phyloP scores from a whole-genome alignment of 2,113 vertebrate species.

The Rhagologus leucostigma region DNA sequence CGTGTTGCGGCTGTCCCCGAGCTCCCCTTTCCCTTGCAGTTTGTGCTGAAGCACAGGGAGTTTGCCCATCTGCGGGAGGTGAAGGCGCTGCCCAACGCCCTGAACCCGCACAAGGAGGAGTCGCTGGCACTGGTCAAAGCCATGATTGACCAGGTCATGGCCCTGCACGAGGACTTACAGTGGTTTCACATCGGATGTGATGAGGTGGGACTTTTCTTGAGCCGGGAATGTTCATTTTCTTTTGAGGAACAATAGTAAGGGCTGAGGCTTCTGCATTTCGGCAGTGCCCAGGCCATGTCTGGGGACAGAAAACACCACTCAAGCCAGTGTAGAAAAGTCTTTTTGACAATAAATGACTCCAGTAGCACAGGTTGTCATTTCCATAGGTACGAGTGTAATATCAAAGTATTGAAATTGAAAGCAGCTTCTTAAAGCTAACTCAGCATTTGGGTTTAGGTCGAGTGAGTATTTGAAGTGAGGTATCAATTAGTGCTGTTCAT shows the following conservation, averaged over 20 bases:
- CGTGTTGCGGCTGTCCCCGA: rapidly evolving
- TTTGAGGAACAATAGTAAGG: not conserved
- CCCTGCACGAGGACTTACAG: constrained; percentile 73
- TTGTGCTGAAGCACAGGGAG: constrained; percentile 86
- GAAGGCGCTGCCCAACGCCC: constrained; percentile 80
- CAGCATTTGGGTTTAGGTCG: not conserved
- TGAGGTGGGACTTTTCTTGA: constrained; percentile 76
- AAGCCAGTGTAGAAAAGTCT: not conserved
- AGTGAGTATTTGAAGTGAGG: not conserved
- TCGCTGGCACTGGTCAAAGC: constrained; percentile 75
- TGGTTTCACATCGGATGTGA: constrained; percentile 92
- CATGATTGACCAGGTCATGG: constrained; percentile 89
- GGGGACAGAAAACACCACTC: not conserved
- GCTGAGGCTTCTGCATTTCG: not conserved
- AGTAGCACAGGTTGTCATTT: not conserved
- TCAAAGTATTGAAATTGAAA: not conserved
- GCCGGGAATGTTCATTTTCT: not conserved
- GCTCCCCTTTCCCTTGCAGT: constrained; percentile 71
- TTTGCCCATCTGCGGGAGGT: constrained; percentile 85
- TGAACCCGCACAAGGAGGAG: constrained; percentile 85
- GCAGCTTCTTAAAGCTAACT: not conserved
- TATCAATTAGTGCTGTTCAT: not conserved
- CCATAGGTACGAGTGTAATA: not conserved
- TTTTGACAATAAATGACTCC: not conserved
- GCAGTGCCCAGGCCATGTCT: not conserved